phyloP scores from a whole-genome alignment of 2,113 vertebrate species.

The Theristicus caerulescens region DNA sequence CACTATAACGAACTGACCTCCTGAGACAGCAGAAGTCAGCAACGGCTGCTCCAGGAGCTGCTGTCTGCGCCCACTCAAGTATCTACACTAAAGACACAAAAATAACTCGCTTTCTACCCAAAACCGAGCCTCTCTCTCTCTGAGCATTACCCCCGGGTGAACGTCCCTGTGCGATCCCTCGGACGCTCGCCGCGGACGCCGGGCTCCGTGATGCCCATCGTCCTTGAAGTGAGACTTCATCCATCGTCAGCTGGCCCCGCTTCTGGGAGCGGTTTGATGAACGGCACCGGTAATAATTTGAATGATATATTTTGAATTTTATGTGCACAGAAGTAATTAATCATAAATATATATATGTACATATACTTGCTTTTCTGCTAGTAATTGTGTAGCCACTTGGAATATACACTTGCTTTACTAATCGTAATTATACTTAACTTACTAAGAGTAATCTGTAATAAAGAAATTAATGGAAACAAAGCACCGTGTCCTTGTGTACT shows the following conservation, averaged over 20 bases:
- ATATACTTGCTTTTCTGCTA: neutral
- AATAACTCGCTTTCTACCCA: neutral
- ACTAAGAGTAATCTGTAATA: neutral
- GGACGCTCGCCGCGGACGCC: fast-evolving
- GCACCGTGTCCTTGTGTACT: neutral
- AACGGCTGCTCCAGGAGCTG: neutral
- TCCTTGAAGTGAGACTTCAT: neutral
- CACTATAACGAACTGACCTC: neutral
- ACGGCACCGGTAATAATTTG: neutral
- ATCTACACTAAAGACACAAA: neutral
- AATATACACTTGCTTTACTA: neutral
- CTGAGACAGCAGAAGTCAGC: neutral
- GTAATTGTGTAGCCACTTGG: neutral
- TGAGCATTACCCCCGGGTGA: neutral
- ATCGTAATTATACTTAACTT: fast-evolving
- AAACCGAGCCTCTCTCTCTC: neutral
- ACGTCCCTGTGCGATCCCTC: fast-evolving
- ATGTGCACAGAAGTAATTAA: neutral
- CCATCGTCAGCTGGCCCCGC: fast-evolving
- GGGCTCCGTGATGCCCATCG: fast-evolving
- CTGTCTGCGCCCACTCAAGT: neutral
- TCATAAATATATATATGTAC: fast-evolving
- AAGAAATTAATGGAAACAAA: neutral
- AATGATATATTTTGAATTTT: neutral
- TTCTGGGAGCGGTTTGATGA: neutral